Evolutionary conservation across 2,113 vertebrate genomes (phyloP).

Genomic region (Oreotrochilus melanogaster): DNA sequence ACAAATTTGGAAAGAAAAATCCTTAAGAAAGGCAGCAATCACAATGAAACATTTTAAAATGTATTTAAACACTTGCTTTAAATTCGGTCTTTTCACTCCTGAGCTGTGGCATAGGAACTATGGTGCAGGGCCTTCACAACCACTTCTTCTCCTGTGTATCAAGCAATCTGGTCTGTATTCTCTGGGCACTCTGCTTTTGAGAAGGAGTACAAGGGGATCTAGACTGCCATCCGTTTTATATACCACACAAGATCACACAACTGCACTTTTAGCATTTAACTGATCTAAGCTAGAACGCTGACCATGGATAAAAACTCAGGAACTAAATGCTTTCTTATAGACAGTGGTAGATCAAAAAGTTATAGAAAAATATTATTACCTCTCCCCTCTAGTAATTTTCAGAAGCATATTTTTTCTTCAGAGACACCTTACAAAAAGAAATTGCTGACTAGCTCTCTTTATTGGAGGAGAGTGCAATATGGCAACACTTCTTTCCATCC

Average conservation of each 20-base stretch:
- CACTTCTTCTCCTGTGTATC: accelerated
- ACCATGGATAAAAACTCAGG: neutral
- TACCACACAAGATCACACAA: neutral
- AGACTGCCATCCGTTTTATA: neutral
- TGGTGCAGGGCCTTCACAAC: neutral
- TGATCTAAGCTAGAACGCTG: neutral
- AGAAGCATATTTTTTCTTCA: neutral
- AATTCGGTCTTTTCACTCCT: neutral
- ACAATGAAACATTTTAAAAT: neutral
- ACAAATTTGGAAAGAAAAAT: neutral
- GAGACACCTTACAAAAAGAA: neutral
- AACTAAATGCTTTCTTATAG: neutral
- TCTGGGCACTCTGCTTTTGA: neutral
- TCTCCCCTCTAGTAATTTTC: neutral
- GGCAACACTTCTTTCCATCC: neutral
- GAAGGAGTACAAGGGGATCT: neutral
- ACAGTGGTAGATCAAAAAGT: neutral
- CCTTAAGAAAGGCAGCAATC: neutral
- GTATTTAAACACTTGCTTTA: neutral
- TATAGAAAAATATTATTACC: neutral
- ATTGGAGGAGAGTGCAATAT: neutral
- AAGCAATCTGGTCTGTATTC: no score
- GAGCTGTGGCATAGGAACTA: neutral
- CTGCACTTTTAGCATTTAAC: neutral
- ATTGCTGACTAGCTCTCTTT: neutral